Evolutionary conservation across 1,140 invertebrate genomes (phyloP), one percentile per base, ranked within the genome.

Genomic region (Antheraea mylitta): DNA sequence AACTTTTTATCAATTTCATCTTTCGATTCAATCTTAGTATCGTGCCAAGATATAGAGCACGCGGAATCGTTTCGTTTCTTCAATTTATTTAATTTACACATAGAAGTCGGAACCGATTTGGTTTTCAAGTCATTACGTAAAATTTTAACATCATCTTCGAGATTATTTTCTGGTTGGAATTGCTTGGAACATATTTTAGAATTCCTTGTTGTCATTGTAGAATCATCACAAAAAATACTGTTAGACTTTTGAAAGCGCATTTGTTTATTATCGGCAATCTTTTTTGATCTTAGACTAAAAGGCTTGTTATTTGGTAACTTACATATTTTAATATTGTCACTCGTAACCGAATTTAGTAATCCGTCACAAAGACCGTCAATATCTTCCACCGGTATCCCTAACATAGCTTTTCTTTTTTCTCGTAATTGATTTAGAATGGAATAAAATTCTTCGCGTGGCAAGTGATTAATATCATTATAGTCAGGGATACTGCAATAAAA

Each of bases 401-500:
- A 82, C 74, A 95, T 92, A 18, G 93, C 80, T 69, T 92, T 93
- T 76, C 95, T 95, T 75, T 94, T 95, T 67, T 95, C 93, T 68
- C 94, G 94, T n/a, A 96, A 82, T 64, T 91, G 92, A 79, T 94
- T 93, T 22, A 96, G 78, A 38, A 94, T 94, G 18, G 93, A 93
- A 82, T 94, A 94, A 84, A 96, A 96, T 69, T 96, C 95, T 71
- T 93, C 93, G 67, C 94, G 94, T 0, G 95, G 94, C 61, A 96
- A 86, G 90, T 96, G 95, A 81, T 95, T 93, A 13, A 96, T 89
- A 58, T 96, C 95, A 53, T 92, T 93, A 73, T 96, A 96, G 77
- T 96, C 95, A 6, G 95, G 95, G 76, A 96, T 96, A 67, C 94
- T 96, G 38, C 93, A 92, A 45, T 94, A 93, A 83, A 96, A 96